Evolutionary conservation across 2,113 vertebrate species (phyloP).

Genomic region (Silurus meridionalis): DNA sequence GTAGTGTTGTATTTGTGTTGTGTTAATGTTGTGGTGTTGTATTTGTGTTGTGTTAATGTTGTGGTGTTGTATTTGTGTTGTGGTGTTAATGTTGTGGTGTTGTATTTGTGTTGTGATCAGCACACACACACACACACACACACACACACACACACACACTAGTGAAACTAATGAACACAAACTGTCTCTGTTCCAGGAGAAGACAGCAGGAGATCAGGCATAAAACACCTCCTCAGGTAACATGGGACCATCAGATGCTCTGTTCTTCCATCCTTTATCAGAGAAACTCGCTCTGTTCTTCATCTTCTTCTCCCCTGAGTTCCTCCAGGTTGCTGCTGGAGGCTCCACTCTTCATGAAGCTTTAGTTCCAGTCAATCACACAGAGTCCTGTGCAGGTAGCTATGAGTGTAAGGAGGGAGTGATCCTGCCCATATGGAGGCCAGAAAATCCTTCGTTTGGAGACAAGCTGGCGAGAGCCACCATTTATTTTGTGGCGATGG

Average conservation of each 20-base stretch:
- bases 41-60: no score
- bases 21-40: no score
- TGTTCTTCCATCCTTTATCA: conserved; percentile 51
- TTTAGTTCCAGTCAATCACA: conserved; percentile 58
- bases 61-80: not conserved
- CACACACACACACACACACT: no score
- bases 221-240: conserved; percentile 48
- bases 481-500: conserved; percentile 90
- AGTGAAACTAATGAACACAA: no score
- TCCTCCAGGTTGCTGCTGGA: conserved; percentile 55
- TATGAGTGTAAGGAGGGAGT: conserved; percentile 86
- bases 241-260: conserved; percentile 69
- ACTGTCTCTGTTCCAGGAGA: conserved; percentile 51
- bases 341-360: conserved; percentile 52
- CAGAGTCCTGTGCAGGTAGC: conserved; percentile 73
- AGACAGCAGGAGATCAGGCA: conserved; percentile 63
- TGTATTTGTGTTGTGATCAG: not conserved
- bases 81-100: not conserved
- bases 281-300: conserved; percentile 68
- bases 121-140: no score
- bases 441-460: conserved; percentile 80
- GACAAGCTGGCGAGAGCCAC: conserved; percentile 92
- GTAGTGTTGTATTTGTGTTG: no score
- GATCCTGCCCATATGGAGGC: conserved; percentile 89
- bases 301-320: conserved; percentile 65